A percentile compares a stretch with the other conserved stretches of the same genome.
Conservation (phyloP, 2,797 vertebrate species). For the Periparus ater region DNA sequence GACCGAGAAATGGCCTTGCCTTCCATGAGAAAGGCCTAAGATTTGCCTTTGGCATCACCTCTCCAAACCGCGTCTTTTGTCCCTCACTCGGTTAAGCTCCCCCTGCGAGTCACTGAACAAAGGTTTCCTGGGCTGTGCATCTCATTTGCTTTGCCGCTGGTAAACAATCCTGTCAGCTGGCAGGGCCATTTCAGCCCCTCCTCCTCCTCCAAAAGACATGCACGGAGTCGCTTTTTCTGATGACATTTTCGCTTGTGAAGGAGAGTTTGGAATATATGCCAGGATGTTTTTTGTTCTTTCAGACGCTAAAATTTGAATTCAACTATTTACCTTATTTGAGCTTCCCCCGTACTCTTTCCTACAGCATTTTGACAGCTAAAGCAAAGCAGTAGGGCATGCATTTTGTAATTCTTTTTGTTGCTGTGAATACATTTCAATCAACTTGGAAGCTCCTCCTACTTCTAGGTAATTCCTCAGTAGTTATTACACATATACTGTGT, state of each 20-base stretch:
- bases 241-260: neutral
- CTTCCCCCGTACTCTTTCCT: neutral
- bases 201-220: neutral
- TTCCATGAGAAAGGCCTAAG: neutral
- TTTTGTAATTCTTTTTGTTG: neutral
- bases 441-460: neutral
- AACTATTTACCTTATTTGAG: neutral
- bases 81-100: neutral
- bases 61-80: neutral
- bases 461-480: neutral
- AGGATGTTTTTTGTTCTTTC: neutral
- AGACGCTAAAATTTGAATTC: neutral
- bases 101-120: neutral
- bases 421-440: neutral
- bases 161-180: conserved; percentile 37
- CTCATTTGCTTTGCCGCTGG: neutral
- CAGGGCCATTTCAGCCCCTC: neutral
- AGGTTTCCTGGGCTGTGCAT: conserved; percentile 30
- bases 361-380: neutral
- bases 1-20: accelerated
- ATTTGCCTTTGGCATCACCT: neutral
- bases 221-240: neutral
- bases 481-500: neutral
- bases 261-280: neutral
- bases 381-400: neutral